A percentile compares a stretch with the other conserved stretches of the same genome.
Evolutionary conservation across 2,113 vertebrate species (phyloP).

Genomic region (Reinhardtius hippoglossoides): DNA sequence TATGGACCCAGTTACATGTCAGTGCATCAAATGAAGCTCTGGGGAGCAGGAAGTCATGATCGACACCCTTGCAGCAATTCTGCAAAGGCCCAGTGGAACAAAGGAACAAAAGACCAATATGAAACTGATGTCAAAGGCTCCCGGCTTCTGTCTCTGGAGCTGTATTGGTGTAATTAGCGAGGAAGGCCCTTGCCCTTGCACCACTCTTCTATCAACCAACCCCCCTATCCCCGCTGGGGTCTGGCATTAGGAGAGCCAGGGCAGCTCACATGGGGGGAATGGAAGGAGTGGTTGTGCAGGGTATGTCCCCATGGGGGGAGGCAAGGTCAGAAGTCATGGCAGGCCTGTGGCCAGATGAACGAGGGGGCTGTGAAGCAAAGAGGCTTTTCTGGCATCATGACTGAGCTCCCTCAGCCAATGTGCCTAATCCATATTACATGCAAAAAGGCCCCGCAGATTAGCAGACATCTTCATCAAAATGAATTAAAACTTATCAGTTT

Average conservation of each 20-base stretch:
- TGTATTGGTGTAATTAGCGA: slow-evolving; percentile 79
- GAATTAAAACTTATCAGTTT: slow-evolving; percentile 73
- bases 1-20: slow-evolving; percentile 18
- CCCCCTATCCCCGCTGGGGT: slow-evolving; percentile 39
- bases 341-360: slow-evolving; percentile 79
- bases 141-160: slow-evolving; percentile 71
- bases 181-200: slow-evolving; percentile 77
- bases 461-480: slow-evolving; percentile 76
- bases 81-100: slow-evolving; percentile 63
- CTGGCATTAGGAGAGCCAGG: slow-evolving; percentile 53
- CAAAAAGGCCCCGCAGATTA: slow-evolving; percentile 78
- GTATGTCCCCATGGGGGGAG: slow-evolving; percentile 61
- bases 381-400: slow-evolving; percentile 78
- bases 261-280: slow-evolving; percentile 60
- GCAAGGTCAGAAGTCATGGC: slow-evolving; percentile 74
- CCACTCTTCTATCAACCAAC: slow-evolving; percentile 62
- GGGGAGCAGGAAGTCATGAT: slow-evolving; percentile 42
- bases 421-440: slow-evolving; percentile 82
- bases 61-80: slow-evolving; percentile 42
- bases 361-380: slow-evolving; percentile 68
- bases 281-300: slow-evolving; percentile 58
- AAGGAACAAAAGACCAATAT: slow-evolving; percentile 69
- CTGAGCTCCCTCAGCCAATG: slow-evolving; percentile 76
- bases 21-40: slow-evolving; percentile 46
- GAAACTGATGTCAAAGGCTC: slow-evolving; percentile 70